These are phyloP conservation scores for Ochropacha duplaris DNA, from an alignment of 2,888 invertebrate genomes.

Conservation along the genomic window DNA sequence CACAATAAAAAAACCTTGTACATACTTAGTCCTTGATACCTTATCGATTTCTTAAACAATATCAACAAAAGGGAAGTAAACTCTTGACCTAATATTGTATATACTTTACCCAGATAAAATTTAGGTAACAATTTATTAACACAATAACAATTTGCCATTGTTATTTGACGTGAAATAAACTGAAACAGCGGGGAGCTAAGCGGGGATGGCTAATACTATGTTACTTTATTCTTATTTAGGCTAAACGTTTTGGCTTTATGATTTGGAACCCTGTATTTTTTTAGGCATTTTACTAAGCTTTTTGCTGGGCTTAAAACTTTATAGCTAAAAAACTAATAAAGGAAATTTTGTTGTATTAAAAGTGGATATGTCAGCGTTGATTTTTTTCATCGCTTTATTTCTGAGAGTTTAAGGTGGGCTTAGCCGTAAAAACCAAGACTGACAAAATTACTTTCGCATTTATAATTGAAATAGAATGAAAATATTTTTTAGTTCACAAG, in stretches of 20 bases:
- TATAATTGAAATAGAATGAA: too few relatives aligned
- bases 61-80: background rate
- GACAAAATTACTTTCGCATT: too few relatives aligned
- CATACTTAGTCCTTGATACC: background rate
- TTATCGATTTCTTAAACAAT: background rate
- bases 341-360: too few relatives aligned
- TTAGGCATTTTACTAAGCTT: background rate
- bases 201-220: conserved; percentile 12
- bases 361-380: too few relatives aligned
- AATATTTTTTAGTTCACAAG: too few relatives aligned
- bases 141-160: conserved; percentile 14
- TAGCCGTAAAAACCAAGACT: too few relatives aligned
- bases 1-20: background rate
- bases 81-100: background rate
- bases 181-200: conserved; percentile 18
- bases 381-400: too few relatives aligned
- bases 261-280: background rate
- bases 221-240: background rate
- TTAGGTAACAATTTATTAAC: background rate
- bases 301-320: too few relatives aligned
- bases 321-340: too few relatives aligned
- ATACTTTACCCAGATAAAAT: background rate
- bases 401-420: too few relatives aligned
- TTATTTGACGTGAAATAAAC: conserved; percentile 11
- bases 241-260: background rate